Evolutionary conservation across 2,113 vertebrate genomes (phyloP), one percentile per base, ranked within the genome.

Genomic region (Montifringilla adamsi): DNA sequence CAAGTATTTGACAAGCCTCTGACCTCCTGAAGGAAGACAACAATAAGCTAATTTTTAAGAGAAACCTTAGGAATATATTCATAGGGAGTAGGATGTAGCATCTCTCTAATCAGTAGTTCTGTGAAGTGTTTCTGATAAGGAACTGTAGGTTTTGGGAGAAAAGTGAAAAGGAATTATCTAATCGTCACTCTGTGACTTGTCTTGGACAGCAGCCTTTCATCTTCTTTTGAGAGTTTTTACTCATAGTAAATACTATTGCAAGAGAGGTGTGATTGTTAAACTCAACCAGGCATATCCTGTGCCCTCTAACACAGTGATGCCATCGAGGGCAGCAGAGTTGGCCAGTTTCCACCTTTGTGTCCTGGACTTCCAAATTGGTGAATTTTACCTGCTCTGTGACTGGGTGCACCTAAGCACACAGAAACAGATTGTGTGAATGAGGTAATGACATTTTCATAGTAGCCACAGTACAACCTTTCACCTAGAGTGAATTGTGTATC

Each of bases 351-450:
- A 35, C 52, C 47, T 91, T 37, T 56, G 47, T 52, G 16, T 39
- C 47, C 33, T 75, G 58, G 19, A 28, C 66, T 79, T 84, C 35
- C 44, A 28, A n/a, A 13, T 9, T 37, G 28, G 35, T 46, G 30
- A 35, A 30, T 67, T 74, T 81, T 15, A 67, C 27, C 27, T 30
- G 1, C 43, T 55, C 20, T 78, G 24, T 63, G 39, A 43, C 24
- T 39, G 56, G 4, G 7, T 44, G 43, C 28, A 59, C 9, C 30
- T 70, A 13, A 35, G 30, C 35, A 35, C 27, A 28, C 21, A 8
- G 5, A 63, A 63, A 37, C 28, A 67, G 72, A 23, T 15, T 0
- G 0, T 27, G 20, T 39, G 47, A 53, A 35, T 0, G 2, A 74
- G 21, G 13, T 39, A 50, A 74, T 74, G 56, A 35, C 4, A 2